phyloP scores from a whole-genome alignment of 2,888 invertebrate species.

The Beris morrisii region DNA sequence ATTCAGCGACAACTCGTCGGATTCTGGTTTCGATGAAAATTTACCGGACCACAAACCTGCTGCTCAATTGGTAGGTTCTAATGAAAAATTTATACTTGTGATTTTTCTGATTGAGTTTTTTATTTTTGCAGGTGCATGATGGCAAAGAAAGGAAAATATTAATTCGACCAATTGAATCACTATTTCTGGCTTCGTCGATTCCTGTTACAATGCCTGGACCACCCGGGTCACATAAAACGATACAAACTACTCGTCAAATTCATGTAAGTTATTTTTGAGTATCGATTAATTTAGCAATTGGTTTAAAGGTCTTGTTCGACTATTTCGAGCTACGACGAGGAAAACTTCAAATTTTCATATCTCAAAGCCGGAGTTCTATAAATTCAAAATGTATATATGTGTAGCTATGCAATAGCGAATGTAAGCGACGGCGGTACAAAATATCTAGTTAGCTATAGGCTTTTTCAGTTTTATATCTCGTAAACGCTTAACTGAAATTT shows the following conservation, averaged over 20 bases:
- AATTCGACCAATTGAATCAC: constrained; percentile 45
- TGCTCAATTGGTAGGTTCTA: constrained; percentile 30
- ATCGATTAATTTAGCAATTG: too few species aligned
- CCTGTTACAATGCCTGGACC: constrained; percentile 9
- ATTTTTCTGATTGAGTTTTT: constrained; percentile 13
- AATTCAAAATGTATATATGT: too few species aligned
- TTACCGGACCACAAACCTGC: constrained; percentile 51
- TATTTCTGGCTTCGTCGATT: constrained; percentile 45
- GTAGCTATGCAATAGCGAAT: too few species aligned
- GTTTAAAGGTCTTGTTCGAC: too few species aligned
- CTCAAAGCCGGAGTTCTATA: too few species aligned
- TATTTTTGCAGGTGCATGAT: constrained; percentile 46
- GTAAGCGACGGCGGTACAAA: too few species aligned
- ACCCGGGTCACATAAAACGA: constrained; percentile 8
- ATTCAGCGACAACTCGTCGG: constrained; percentile 69
- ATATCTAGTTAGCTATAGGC: too few species aligned
- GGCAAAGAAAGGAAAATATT: constrained; percentile 45
- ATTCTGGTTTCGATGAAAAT: constrained; percentile 72
- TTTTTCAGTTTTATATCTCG: too few species aligned
- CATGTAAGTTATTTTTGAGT: constrained; percentile 12
- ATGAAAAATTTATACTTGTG: constrained; percentile 44
- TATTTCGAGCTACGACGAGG: too few species aligned
- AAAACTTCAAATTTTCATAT: too few species aligned
- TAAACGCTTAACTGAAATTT: too few species aligned
- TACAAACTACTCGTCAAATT: neutral